A percentile compares a stretch with the other conserved stretches of the same genome.
These are phyloP conservation scores for Spilarctia lutea DNA, from an alignment of 2,888 invertebrate species.

Conservation along the genomic window DNA sequence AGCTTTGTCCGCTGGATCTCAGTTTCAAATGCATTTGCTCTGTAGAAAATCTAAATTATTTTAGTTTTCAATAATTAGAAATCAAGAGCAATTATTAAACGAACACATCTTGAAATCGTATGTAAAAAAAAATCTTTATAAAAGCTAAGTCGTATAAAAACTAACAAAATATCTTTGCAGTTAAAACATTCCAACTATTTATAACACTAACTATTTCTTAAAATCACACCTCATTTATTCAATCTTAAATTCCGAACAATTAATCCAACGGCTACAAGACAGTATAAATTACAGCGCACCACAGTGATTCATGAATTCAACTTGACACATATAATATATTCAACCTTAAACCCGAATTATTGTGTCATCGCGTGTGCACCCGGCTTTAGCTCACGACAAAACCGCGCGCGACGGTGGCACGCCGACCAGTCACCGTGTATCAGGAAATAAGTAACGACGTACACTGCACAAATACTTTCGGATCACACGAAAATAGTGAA, in stretches of 20 bases:
- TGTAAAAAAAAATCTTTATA: neutral
- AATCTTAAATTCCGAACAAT: slow-evolving; percentile 13
- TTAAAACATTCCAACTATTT: neutral
- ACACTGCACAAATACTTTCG: slow-evolving; percentile 24
- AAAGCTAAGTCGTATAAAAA: neutral
- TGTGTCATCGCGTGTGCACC: slow-evolving; percentile 64
- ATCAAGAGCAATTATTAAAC: no score
- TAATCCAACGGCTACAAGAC: slow-evolving; percentile 21
- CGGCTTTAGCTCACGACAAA: slow-evolving; percentile 71
- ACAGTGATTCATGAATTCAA: slow-evolving; percentile 41
- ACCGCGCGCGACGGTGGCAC: slow-evolving; percentile 58
- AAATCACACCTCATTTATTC: neutral
- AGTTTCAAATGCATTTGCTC: neutral
- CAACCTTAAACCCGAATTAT: slow-evolving; percentile 49
- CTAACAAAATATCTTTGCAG: neutral
- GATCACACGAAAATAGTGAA: slow-evolving; percentile 12
- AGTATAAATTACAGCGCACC: slow-evolving; percentile 19
- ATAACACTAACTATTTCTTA: neutral
- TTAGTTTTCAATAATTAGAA: no score
- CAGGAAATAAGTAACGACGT: slow-evolving; percentile 61
- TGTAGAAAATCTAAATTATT: no score
- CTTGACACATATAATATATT: slow-evolving; percentile 54
- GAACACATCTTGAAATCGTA: no score
- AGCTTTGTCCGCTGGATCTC: neutral
- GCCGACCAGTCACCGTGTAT: slow-evolving; percentile 68